phyloP scores from a whole-genome alignment of 1,140 invertebrate species.

The Neomicropteryx cornuta region DNA sequence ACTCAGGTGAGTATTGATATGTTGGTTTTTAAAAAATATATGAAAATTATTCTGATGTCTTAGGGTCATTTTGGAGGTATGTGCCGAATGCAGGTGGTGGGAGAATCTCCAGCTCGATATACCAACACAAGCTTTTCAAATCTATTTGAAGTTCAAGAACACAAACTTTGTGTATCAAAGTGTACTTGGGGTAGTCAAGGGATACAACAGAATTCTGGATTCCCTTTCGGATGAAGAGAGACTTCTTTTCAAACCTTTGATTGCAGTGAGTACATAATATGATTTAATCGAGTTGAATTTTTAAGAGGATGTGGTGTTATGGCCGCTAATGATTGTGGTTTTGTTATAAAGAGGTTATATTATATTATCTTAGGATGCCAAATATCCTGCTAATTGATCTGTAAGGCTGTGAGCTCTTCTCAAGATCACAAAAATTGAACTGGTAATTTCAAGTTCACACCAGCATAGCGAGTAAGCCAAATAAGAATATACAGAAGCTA shows the following conservation, averaged over 20 bases:
- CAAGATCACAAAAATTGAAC: no score
- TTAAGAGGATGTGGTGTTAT: no score
- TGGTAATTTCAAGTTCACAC: no score
- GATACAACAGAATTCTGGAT: slow-evolving; percentile 71
- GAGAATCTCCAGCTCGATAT: slow-evolving; percentile 52
- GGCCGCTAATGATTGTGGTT: no score
- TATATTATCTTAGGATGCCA: no score
- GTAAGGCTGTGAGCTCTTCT: no score
- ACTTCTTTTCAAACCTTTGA: slow-evolving; percentile 45
- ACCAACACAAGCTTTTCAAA: slow-evolving; percentile 45
- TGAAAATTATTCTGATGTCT: slow-evolving; percentile 39
- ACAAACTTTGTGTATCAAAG: slow-evolving; percentile 59
- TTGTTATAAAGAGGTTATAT: no score
- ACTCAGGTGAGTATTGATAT: background rate
- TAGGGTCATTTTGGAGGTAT: slow-evolving; percentile 39
- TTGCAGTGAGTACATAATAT: slow-evolving; percentile 22
- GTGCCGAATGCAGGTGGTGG: slow-evolving; percentile 60
- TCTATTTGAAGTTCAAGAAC: slow-evolving; percentile 50
- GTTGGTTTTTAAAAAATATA: slow-evolving; percentile 5
- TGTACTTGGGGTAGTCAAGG: slow-evolving; percentile 59
- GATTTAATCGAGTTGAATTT: background rate
- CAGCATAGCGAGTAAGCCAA: no score
- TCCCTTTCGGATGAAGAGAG: slow-evolving; percentile 45
- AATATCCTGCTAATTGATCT: no score
- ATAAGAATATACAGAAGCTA: no score